phyloP scores from a whole-genome alignment of 2,888 invertebrate species.

The Ischnus inquisitorius region DNA sequence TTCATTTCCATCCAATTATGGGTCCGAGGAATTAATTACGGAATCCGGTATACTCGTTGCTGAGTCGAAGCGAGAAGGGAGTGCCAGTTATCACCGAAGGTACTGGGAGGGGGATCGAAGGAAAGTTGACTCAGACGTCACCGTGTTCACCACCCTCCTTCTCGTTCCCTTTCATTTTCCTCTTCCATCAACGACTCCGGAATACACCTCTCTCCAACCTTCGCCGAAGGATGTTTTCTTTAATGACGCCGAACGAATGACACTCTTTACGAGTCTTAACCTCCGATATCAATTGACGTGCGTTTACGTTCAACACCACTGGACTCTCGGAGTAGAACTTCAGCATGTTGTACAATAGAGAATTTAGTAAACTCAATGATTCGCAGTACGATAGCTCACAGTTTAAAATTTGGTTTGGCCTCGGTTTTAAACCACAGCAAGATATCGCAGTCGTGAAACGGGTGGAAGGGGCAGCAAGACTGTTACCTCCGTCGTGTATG shows the following conservation, averaged over 20 bases:
- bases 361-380: neutral
- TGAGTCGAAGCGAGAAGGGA: slow-evolving; percentile 29
- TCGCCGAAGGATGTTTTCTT: neutral
- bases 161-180: slow-evolving; percentile 16
- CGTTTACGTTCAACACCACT: slow-evolving; percentile 3
- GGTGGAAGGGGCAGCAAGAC: no score
- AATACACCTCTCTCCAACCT: slow-evolving; percentile 10
- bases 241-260: neutral
- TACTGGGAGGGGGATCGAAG: slow-evolving; percentile 31
- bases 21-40: slow-evolving; percentile 80
- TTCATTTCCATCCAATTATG: slow-evolving; percentile 83
- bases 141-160: slow-evolving; percentile 18
- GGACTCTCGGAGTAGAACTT: neutral
- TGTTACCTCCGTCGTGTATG: no score
- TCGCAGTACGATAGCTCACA: neutral
- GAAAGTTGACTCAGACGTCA: slow-evolving; percentile 61
- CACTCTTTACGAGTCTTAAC: neutral
- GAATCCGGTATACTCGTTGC: slow-evolving; percentile 69
- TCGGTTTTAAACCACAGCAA: neutral
- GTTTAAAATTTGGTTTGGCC: neutral
- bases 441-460: neutral
- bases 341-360: neutral
- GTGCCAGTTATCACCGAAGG: slow-evolving; percentile 51
- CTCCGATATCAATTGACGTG: neutral
- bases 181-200: slow-evolving; percentile 3